These are phyloP conservation scores for Pomacea canaliculata DNA, from an alignment of 2,888 invertebrate species.

Conservation along the genomic window DNA sequence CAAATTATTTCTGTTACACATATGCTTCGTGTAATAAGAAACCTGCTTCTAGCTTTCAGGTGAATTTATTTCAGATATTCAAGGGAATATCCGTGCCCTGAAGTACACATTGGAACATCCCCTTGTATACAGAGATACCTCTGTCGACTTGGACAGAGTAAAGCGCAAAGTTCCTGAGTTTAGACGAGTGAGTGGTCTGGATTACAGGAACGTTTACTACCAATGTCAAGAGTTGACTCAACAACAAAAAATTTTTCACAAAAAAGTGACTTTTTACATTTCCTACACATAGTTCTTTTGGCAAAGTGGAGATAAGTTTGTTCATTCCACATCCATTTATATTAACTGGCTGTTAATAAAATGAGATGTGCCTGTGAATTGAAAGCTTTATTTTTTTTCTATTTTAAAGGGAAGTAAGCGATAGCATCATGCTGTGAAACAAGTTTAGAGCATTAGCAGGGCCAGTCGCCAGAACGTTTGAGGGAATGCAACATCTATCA, in stretches of 20 bases:
- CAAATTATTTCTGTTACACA: too few relatives aligned
- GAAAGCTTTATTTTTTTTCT: too few relatives aligned
- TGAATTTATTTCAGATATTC: slow-evolving; percentile 52
- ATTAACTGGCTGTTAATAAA: not conserved
- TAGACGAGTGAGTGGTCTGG: slow-evolving; percentile 46
- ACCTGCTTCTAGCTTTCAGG: not conserved
- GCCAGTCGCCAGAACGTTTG: too few relatives aligned
- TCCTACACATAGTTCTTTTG: not conserved
- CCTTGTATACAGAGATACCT: slow-evolving; percentile 60
- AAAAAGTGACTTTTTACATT: not conserved
- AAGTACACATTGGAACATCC: slow-evolving; percentile 62
- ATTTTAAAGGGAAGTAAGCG: too few relatives aligned
- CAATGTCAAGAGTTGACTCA: not conserved
- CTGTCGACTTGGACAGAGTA: slow-evolving; percentile 52
- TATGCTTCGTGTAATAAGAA: too few relatives aligned
- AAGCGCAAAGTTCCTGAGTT: slow-evolving; percentile 59
- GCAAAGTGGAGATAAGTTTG: not conserved
- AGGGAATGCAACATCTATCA: too few relatives aligned
- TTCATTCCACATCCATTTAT: not conserved
- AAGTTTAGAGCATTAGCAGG: too few relatives aligned
- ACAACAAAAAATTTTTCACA: not conserved
- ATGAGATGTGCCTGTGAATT: too few relatives aligned
- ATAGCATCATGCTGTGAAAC: too few relatives aligned
- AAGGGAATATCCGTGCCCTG: slow-evolving; percentile 61
- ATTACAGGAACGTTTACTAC: not conserved